Evolutionary conservation across 1,140 invertebrate species (phyloP), one percentile per base, ranked within the genome.

Genomic region (Nephotettix cincticeps): DNA sequence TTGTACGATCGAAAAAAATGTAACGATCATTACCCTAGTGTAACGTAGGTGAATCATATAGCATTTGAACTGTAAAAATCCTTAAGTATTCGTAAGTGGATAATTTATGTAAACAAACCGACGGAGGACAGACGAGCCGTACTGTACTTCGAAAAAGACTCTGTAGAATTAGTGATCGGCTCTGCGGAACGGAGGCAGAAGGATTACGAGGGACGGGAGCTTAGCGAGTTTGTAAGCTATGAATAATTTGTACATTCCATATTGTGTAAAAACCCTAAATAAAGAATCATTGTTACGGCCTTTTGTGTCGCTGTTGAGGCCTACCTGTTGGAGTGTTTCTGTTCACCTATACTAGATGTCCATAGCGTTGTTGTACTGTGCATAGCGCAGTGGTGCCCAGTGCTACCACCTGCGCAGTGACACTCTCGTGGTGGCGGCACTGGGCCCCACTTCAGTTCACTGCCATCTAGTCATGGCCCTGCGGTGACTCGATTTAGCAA

Each of bases 161-260:
- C 61, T 64, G 61, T 64, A 64, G 61, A 64, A 64, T 64, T 61
- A 29, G 56, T 61, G 14, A 25, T 61, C 47, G 11, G 47, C 23
- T 54, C 11, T 21, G 47, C 11, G 47, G 47, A 54, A 4, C 4
- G 11, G 6, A 21, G 47, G n/a, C n/a, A n/a, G n/a, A n/a, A n/a
- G n/a, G 36, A 40, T 40, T 40, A 40, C 17, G n/a, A 40, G 21
- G n/a, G 47, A 4, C 25, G 13, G 27, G 23, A 61, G 56, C 56
- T 61, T 61, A 61, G 56, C 13, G 56, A 27, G 56, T 27, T 61
- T 61, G 56, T 61, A 61, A 67, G 64, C 64, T 67, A 67, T 67
- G 56, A 61, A 61, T 61, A 61, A 67, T 67, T 67, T 67, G 64
- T 67, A 67, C 64, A 67, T 67, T 67, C 64, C 64, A 67, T 67